Base-by-base conservation (phyloP, 2,888 invertebrate genomes). In the Drosophila diplacantha region DNA sequence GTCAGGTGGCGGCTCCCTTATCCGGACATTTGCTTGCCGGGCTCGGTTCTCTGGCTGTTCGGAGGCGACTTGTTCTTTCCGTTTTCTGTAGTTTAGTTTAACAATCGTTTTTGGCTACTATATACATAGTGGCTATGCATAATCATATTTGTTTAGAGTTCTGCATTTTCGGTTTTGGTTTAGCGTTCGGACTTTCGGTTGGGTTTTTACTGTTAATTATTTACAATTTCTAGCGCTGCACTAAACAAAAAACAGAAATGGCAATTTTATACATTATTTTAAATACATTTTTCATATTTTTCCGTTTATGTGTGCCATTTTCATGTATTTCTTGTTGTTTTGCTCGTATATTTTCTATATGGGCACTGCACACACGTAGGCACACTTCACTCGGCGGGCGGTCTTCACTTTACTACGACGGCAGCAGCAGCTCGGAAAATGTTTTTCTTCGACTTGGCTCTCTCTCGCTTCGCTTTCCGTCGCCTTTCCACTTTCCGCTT, bases 21-120 rank as follows among this genome's bases (percentile, higher is more conserved):
- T 83, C 84, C 81, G 83, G 81, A 83, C 84, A 85, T 85, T 80
- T 72, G 78, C 16, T 79, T 79, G 77, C 83, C 79, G 81, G 78
- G 74, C 75, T 63, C 54, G 64, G 64, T 44, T 56, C 55, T 37
- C 60, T 50, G 24, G 18, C 26, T 51, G 14, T 31, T 31, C 44
- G 44, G 20, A 9, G 44, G 44, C 31, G 2, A 14, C 20, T 38
- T 38, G 29, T 39, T 60, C n/a, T 37, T 31, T n/a, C 26, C 29
- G 14, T 29, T 2, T 18, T n/a, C 2, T 12, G 12, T 14, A 9
- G 31, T 55, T 26, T 12, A 29, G 34, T 59, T 52, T 31, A n/a
- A 11, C 41, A 24, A 59, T 51, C 22, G 46, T 51, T 59, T 47
- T 39, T 51, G 44, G 54, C 53, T 62, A 47, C 62, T 75, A 71